Evolutionary conservation across 1,140 invertebrate genomes (phyloP).

Genomic region (Drosophila azteca): DNA sequence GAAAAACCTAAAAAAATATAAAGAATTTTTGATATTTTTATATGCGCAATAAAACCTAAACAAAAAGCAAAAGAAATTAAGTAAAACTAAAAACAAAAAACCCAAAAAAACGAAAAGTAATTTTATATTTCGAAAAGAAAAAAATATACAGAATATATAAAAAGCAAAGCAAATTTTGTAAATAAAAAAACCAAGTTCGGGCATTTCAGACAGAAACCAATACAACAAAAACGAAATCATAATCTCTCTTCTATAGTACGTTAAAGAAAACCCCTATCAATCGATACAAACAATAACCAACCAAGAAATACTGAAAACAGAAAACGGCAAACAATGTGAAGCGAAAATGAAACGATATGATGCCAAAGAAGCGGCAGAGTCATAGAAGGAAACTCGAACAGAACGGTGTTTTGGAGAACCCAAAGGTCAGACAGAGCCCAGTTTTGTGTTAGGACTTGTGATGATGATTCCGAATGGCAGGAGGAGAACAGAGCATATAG

Average conservation of each 20-base stretch:
- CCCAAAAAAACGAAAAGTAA: slow-evolving; percentile 43
- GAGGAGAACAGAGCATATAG: slow-evolving; percentile 2
- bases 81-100: slow-evolving; percentile 8
- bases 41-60: slow-evolving; percentile 56
- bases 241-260: slow-evolving; percentile 68
- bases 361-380: slow-evolving; percentile 39
- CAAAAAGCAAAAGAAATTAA: slow-evolving; percentile 26
- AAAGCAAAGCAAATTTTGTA: slow-evolving; percentile 57
- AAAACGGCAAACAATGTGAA: slow-evolving; percentile 36
- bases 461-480: slow-evolving; percentile 10
- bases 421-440: slow-evolving; percentile 10
- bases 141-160: neutral
- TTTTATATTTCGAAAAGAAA: slow-evolving; percentile 63
- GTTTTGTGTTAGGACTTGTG: slow-evolving; percentile 10
- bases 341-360: slow-evolving; percentile 42
- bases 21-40: slow-evolving; percentile 63
- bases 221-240: slow-evolving; percentile 54
- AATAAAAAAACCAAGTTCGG: slow-evolving; percentile 68
- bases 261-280: slow-evolving; percentile 49
- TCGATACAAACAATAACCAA: slow-evolving; percentile 44
- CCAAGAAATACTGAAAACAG: slow-evolving; percentile 4
- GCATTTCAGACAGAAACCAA: slow-evolving; percentile 65
- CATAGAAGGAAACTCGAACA: neutral
- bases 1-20: slow-evolving; percentile 30
- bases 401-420: slow-evolving; percentile 2